Evolutionary conservation across 2,888 invertebrate genomes (phyloP), one percentile per base, ranked within the genome.

Genomic region (Trichogramma evanescens): DNA sequence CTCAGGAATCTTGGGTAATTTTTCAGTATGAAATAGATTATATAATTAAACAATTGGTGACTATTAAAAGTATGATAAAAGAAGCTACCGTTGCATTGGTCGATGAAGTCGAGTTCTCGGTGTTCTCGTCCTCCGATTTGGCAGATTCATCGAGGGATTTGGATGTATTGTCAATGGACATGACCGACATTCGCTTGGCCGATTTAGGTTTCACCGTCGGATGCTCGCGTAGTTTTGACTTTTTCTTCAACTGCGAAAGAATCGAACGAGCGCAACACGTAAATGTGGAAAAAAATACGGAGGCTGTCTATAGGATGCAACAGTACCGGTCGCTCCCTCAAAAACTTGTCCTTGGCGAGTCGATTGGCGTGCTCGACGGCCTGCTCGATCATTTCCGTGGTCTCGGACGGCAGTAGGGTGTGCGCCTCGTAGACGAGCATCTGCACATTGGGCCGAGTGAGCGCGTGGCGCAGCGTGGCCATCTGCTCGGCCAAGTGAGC

Each of bases 391-490:
- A 91, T 89, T 39, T 85, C 85, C 49, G 82, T 81, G 66, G 92
- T 92, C 76, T 92, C 92, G 0, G 86, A 84, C 44, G 84, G 84
- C 49, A 91, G 78, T 55, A 88, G 84, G 0, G 91, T 91, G 78
- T 92, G 91, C 0, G 90, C 91, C 74, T 91, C 90, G 70, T 92
- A 92, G 43, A 92, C 76, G 9, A 91, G 84, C 64, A 91, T 82
- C 72, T 92, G 92, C 39, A 91, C 88, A 80, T 91, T 91, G 0
- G 92, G 91, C 56, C 88, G 84, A 0, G 90, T 89, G 83, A 92
- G 84, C 0, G 89, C 84, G 67, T 86, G 82, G 66, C 85, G 84
- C 8, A 92, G 79, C 0, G 90, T 90, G 68, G 84, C 83, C 71
- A 87, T 82, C 73, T 92, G 91, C 71, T 91, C 89, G 67, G 87